These are phyloP conservation scores for Pholis gunnellus DNA, from an alignment of 2,113 vertebrate genomes.

Conservation along the genomic window DNA sequence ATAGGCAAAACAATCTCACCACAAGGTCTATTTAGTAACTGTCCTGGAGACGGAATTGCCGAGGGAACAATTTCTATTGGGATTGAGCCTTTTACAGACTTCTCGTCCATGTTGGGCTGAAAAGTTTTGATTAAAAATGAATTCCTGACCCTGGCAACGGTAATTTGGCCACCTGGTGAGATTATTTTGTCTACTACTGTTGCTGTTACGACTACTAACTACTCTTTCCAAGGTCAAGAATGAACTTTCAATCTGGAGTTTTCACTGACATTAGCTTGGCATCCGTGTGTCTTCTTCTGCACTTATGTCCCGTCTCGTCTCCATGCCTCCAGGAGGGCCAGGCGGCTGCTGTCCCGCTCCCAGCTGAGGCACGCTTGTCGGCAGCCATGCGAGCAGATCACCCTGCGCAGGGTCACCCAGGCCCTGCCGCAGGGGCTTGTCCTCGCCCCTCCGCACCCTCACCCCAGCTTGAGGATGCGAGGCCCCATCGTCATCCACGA, in stretches of 20 bases:
- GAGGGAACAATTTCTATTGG: not conserved
- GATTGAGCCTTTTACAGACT: not conserved
- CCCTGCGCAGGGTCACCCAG: slow-evolving; percentile 81
- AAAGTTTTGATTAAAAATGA: not conserved
- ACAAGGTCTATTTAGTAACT: not conserved
- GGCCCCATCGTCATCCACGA: slow-evolving; percentile 88
- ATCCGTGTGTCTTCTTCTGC: slow-evolving; percentile 35
- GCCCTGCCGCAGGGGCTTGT: slow-evolving; percentile 79
- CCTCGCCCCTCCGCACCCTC: slow-evolving; percentile 82
- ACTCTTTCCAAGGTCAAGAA: not conserved
- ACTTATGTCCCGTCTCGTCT: slow-evolving; percentile 57
- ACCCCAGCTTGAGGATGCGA: slow-evolving; percentile 87
- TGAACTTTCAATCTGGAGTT: not conserved
- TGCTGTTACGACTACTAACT: not conserved
- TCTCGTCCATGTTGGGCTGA: too few species aligned
- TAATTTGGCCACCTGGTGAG: not conserved
- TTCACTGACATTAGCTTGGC: not conserved
- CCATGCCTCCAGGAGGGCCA: slow-evolving; percentile 78
- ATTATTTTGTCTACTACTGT: not conserved
- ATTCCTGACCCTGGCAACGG: not conserved
- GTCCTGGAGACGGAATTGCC: not conserved
- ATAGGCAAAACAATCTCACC: not conserved
- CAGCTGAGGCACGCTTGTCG: slow-evolving; percentile 87
- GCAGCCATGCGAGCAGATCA: slow-evolving; percentile 87
- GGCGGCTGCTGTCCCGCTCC: slow-evolving; percentile 84